A percentile compares a stretch with the other conserved stretches of the same genome.
These are phyloP conservation scores for Pantherophis alleghaniensis DNA, from an alignment of 2,797 vertebrate genomes.

Conservation along the genomic window DNA sequence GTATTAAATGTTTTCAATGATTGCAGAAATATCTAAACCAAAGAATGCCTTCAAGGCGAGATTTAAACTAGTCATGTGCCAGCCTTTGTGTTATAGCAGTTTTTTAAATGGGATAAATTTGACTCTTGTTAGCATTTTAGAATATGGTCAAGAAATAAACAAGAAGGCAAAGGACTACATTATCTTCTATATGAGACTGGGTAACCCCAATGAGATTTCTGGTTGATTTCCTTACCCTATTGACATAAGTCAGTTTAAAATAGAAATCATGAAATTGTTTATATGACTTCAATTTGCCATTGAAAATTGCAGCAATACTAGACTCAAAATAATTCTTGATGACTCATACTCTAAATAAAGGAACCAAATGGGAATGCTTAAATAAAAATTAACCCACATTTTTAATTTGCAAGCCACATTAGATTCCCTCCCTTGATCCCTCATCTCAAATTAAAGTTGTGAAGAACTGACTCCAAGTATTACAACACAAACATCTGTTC, in stretches of 20 bases:
- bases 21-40: neutral
- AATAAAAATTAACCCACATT: neutral
- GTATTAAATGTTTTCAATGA: neutral
- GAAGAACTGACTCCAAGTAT: neutral
- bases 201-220: neutral
- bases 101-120: neutral
- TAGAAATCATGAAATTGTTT: neutral
- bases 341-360: neutral
- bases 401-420: neutral
- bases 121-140: neutral
- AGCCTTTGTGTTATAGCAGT: neutral
- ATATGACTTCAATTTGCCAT: neutral
- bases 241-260: neutral
- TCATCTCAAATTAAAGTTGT: neutral
- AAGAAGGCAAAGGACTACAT: neutral
- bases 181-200: accelerated
- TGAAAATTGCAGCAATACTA: neutral
- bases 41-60: neutral
- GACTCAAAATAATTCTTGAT: neutral
- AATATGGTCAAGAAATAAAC: neutral
- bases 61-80: neutral
- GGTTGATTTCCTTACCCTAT: neutral
- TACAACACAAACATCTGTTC: neutral
- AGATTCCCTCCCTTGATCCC: neutral
- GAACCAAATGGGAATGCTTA: neutral